phyloP scores from a whole-genome alignment of 2,797 vertebrate genomes.

The Strix occidentalis region DNA sequence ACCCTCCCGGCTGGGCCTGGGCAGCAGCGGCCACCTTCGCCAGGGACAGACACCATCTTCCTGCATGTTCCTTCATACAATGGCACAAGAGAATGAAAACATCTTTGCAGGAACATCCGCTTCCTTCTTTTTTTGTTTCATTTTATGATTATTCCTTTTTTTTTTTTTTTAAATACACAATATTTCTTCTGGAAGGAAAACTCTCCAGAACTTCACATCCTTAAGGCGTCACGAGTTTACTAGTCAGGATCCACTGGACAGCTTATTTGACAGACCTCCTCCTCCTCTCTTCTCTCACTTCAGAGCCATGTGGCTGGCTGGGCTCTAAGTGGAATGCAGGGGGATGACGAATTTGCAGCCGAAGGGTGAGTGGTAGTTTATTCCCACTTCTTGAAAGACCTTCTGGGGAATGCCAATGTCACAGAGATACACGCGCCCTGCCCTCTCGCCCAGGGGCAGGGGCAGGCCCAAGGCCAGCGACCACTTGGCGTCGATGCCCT shows the following conservation, averaged over 20 bases:
- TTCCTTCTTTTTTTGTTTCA: neutral
- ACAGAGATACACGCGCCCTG: constrained; percentile 92
- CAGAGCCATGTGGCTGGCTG: rapidly evolving
- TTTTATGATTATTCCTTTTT: neutral
- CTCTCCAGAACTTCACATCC: constrained; percentile 67
- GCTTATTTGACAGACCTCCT: neutral
- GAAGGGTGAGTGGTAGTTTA: constrained; percentile 95
- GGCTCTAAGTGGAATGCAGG: constrained; percentile 86
- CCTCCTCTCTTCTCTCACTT: neutral
- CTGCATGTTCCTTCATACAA: neutral
- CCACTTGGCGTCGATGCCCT: constrained; percentile 96
- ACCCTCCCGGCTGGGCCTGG: neutral
- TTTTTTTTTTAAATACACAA: neutral
- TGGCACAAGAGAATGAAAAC: neutral
- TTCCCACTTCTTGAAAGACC: constrained; percentile 95
- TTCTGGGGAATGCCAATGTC: constrained; percentile 95
- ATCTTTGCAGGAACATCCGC: neutral
- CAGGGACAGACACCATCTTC: neutral
- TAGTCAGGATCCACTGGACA: neutral
- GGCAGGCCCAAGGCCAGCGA: constrained; percentile 93
- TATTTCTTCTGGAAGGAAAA: constrained; percentile 40
- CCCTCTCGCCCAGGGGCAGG: constrained; percentile 87
- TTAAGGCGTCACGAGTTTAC: constrained; percentile 71
- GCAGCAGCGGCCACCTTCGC: neutral
- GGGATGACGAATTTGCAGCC: constrained; percentile 99